Evolutionary conservation across 2,888 invertebrate genomes (phyloP), one percentile per base, ranked within the genome.

Genomic region (Neoaliturus tenellus): DNA sequence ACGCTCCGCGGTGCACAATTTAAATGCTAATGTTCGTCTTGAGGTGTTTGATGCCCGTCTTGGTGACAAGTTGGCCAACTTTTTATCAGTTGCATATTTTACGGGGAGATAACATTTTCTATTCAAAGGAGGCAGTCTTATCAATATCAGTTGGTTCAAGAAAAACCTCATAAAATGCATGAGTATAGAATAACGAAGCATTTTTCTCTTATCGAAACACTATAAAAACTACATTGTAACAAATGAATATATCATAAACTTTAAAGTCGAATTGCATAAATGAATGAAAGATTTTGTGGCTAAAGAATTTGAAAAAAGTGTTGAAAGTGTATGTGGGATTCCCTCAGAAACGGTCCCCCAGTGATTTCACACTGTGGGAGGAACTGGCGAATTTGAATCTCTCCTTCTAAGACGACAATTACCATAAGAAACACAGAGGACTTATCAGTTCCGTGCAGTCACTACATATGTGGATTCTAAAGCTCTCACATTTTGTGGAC

Each of bases 11-110:
- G 44, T 71, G 80, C 80, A 78, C 83, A 78, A 83, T 83, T 83
- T 83, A 81, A 69, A 83, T 83, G 83, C 83, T 80, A 83, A 83
- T 83, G 75, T 20, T 44, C 80, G 48, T 82, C 48, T 69, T 71
- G 69, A 81, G 83, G 80, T 83, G 80, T 83, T 83, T 83, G 83
- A 83, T 83, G 83, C 39, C 39, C 33, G 69, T 39, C 62, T 62
- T 62, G 4, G 62, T 62, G 62, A 62, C 69, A 69, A 39, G 35
- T 69, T 69, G 69, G 67, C 48, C 44, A 41, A 78, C 78, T 78
- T 69, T n/a, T 69, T 69, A 69, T 69, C 69, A 39, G n/a, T 23
- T 39, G 20, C n/a, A 69, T 69, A 20, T 39, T 69, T 23, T 23
- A 23, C 25, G 62, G 6, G n/a, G 23, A 55, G 39, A 8, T 12